Conservation (phyloP, 2,797 vertebrate species). For the Propithecus deckenii region DNA sequence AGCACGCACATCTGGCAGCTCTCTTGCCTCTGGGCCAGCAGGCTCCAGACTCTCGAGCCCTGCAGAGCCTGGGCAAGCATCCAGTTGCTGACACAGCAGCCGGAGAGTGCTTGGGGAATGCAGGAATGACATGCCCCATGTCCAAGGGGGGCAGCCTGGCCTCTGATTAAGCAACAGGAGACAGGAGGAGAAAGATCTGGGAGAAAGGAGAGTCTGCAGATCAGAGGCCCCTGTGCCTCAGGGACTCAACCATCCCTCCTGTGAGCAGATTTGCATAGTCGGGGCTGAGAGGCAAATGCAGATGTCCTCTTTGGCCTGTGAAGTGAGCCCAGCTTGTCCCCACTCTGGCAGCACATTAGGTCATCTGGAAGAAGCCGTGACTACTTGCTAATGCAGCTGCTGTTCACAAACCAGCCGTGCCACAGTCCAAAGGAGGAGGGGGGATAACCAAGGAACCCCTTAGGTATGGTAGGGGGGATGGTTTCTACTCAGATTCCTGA, state of each 20-base stretch:
- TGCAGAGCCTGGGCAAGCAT: constrained; percentile 61
- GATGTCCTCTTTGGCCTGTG: background rate
- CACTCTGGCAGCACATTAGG: background rate
- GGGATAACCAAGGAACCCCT: background rate
- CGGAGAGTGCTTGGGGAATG: background rate
- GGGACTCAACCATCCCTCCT: background rate
- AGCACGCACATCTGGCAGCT: constrained; percentile 76
- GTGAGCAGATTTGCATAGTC: background rate
- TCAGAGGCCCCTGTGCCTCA: background rate
- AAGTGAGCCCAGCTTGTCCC: background rate
- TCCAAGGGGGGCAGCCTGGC: background rate
- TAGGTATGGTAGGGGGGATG: fast-evolving
- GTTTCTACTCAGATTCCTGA: background rate
- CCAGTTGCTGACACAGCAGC: constrained; percentile 77
- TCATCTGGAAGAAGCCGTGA: background rate
- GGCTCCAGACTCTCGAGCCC: constrained; percentile 70
- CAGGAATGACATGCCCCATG: background rate
- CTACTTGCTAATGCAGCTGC: background rate
- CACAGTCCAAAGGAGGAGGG: background rate
- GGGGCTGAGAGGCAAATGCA: background rate
- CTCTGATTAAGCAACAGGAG: background rate
- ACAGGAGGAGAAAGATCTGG: background rate
- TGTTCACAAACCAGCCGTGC: background rate
- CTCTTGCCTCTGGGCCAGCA: constrained; percentile 63
- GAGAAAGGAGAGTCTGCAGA: background rate